Evolutionary conservation across 2,797 vertebrate genomes (phyloP).

Genomic region (Ambastaia sidthimunki): DNA sequence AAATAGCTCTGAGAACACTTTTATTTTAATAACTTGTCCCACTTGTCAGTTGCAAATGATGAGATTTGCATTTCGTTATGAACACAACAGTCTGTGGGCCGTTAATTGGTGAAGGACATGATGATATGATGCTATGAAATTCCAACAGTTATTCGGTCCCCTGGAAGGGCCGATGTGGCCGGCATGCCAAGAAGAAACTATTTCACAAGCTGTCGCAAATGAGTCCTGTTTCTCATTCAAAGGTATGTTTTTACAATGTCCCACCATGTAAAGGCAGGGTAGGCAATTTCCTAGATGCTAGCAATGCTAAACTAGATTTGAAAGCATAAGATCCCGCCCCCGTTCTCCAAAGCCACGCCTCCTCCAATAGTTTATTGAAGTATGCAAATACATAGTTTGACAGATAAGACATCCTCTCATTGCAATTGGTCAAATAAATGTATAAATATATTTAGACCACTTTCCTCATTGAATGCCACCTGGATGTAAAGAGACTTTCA

Average conservation of each 20-base stretch:
- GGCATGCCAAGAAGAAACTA: conserved; percentile 9
- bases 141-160: conserved; percentile 33
- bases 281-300: no score
- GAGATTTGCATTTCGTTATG: conserved; percentile 54
- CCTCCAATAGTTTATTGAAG: no score
- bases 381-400: no score
- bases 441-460: no score
- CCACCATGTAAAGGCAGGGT: background rate
- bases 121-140: conserved; percentile 36
- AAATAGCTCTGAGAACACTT: conserved; percentile 39
- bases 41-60: conserved; percentile 49
- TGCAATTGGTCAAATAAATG: no score
- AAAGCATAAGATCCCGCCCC: no score
- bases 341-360: no score
- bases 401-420: no score
- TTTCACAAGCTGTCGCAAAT: conserved; percentile 44
- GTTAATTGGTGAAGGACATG: conserved; percentile 50
- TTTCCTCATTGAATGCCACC: no score
- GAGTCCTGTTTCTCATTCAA: conserved; percentile 35
- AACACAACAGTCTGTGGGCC: conserved; percentile 36
- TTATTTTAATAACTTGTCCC: conserved; percentile 44
- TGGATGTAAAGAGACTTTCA: no score
- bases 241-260: conserved; percentile 34
- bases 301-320: no score
- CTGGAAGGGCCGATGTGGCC: conserved; percentile 30